Percentiles rank a stretch among this genome's conserved stretches.
Conservation (phyloP, 2,797 vertebrate genomes). For the Galago senegalensis region DNA sequence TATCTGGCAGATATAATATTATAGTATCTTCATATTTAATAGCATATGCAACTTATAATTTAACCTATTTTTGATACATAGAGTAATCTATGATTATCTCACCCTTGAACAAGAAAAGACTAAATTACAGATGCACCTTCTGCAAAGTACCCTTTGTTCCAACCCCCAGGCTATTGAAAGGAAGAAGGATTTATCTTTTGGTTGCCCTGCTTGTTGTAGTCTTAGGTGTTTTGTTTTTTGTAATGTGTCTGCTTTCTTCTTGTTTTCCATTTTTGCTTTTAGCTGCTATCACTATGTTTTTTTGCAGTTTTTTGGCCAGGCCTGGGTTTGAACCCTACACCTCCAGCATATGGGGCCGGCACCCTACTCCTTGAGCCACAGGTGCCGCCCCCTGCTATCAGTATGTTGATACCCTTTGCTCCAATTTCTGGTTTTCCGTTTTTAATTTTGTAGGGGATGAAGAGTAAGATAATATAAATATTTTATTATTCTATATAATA, state of each 20-base stretch:
- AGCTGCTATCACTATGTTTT: neutral
- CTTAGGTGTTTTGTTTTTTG: neutral
- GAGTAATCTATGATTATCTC: slow-evolving; percentile 36
- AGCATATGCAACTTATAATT: neutral
- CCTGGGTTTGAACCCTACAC: too few species aligned
- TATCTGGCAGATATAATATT: neutral
- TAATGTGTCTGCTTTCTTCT: neutral
- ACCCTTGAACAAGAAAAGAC: neutral
- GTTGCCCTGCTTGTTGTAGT: neutral
- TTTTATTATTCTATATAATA: neutral
- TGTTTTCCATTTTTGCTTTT: slow-evolving; percentile 9
- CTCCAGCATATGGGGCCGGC: too few species aligned
- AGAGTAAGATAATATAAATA: neutral
- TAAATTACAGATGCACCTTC: neutral
- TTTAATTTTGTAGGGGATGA: neutral
- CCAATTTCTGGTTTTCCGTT: neutral
- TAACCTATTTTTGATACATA: neutral
- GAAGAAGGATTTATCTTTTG: neutral
- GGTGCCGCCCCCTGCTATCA: neutral
- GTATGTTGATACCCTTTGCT: neutral
- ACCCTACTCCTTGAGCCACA: too few species aligned
- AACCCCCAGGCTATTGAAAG: neutral
- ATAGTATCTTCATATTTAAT: neutral
- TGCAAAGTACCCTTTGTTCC: neutral
- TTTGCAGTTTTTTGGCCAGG: too few species aligned